These are phyloP conservation scores for Psephotus haematonotus DNA, from an alignment of 2,113 vertebrate genomes.

Conservation along the genomic window DNA sequence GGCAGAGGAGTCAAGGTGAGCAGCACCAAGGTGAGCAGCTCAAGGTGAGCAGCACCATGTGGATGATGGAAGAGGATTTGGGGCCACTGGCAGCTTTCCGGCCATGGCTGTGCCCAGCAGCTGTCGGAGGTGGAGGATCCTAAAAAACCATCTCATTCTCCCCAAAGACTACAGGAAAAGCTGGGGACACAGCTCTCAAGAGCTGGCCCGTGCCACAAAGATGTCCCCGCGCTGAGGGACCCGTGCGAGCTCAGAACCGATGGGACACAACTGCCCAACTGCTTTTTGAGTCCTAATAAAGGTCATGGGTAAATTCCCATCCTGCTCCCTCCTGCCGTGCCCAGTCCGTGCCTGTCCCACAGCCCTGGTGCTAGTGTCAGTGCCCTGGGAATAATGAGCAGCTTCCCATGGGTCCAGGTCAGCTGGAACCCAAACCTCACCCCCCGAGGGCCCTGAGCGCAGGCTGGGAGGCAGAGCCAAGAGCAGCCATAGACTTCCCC, in stretches of 20 bases:
- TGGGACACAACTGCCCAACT: not conserved
- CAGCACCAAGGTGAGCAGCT: not conserved
- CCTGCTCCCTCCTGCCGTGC: fast-evolving
- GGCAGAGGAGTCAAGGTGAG: not conserved
- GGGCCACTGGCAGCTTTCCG: not conserved
- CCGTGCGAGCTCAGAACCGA: not conserved
- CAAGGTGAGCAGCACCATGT: fast-evolving
- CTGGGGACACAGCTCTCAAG: not conserved
- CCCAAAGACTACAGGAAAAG: not conserved
- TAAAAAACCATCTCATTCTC: not conserved
- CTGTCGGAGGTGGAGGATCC: not conserved
- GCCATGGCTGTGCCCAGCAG: not conserved
- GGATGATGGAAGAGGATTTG: fast-evolving
- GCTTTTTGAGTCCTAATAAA: conserved; percentile 47
- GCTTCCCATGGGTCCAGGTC: not conserved
- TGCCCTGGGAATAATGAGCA: not conserved
- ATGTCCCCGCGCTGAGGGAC: not conserved
- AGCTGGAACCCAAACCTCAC: not conserved
- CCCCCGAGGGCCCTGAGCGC: fast-evolving
- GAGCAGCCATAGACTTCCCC: not conserved
- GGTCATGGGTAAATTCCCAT: not conserved
- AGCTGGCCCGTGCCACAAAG: not conserved
- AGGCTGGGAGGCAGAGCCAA: not conserved
- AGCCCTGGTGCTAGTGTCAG: not conserved
- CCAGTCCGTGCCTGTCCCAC: fast-evolving